Percentiles rank a stretch among this genome's conserved stretches.
Evolutionary conservation across 2,888 invertebrate genomes (phyloP).

Genomic region (Nemoura dubitans): DNA sequence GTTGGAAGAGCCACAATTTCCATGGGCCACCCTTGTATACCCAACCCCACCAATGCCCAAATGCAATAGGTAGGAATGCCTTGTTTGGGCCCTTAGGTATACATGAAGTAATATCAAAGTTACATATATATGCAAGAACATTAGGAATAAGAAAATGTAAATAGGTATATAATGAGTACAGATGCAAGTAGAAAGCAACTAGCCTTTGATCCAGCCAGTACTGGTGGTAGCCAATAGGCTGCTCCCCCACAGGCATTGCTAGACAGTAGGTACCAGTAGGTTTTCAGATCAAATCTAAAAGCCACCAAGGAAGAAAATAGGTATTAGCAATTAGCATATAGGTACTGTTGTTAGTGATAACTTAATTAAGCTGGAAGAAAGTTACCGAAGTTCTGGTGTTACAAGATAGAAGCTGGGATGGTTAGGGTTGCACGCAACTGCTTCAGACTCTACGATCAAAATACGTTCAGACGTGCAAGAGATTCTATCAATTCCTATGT

Average conservation of each 20-base stretch:
- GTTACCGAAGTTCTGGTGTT: background rate
- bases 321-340: background rate
- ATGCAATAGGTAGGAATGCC: too few species aligned
- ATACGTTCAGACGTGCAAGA: too few species aligned
- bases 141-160: background rate
- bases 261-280: background rate
- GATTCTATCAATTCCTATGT: too few species aligned
- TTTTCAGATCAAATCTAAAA: background rate
- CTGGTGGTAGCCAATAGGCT: background rate
- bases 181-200: slow-evolving; percentile 2
- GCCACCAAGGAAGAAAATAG: background rate
- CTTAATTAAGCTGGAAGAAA: background rate
- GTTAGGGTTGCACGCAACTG: too few species aligned
- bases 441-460: too few species aligned
- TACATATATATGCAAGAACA: too few species aligned
- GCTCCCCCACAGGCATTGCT: slow-evolving; percentile 18
- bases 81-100: too few species aligned
- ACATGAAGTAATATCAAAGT: too few species aligned
- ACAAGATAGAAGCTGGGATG: background rate
- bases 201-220: slow-evolving; percentile 31
- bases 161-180: background rate
- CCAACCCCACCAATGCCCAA: too few species aligned
- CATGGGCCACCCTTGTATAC: too few species aligned
- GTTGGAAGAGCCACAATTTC: too few species aligned
- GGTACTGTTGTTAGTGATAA: too few species aligned